Evolutionary conservation across 2,888 invertebrate species (phyloP).

Genomic region (Microctonus aethiopoides): DNA sequence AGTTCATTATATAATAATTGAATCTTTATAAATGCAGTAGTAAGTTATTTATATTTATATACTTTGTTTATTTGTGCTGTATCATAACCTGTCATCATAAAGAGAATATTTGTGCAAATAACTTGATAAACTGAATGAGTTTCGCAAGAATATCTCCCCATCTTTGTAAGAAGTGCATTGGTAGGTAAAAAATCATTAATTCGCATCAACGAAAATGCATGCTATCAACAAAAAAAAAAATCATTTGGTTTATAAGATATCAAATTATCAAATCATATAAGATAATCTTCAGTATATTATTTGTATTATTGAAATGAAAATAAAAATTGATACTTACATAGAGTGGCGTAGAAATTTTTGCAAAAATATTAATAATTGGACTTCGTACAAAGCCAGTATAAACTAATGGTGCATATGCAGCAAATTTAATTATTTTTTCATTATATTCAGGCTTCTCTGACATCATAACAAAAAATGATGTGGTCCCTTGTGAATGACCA

Average conservation of each 20-base stretch:
- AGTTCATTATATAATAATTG: too few relatives aligned
- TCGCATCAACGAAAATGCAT: conserved; percentile 44
- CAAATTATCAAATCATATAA: too few relatives aligned
- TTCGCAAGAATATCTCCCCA: conserved; percentile 53
- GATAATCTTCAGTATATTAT: too few relatives aligned
- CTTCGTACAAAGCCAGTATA: conserved; percentile 65
- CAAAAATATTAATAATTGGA: conserved; percentile 61
- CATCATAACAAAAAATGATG: conserved; percentile 64
- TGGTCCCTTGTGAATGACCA: conserved; percentile 73
- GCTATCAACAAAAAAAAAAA: conserved; percentile 20
- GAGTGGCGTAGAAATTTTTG: conserved; percentile 63
- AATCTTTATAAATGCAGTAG: too few relatives aligned
- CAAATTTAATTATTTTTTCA: conserved; percentile 57
- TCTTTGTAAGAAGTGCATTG: conserved; percentile 53
- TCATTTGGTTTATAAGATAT: too few relatives aligned
- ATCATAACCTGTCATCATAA: conserved; percentile 74
- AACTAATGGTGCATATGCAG: conserved; percentile 66
- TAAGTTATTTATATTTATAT: conserved; percentile 37
- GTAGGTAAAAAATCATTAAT: conserved; percentile 53
- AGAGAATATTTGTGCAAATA: conserved; percentile 76
- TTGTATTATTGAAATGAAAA: not conserved
- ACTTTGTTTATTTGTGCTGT: conserved; percentile 71
- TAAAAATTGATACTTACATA: conserved; percentile 59
- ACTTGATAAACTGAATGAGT: conserved; percentile 68
- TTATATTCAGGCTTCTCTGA: conserved; percentile 67